These are phyloP conservation scores for Onychomys leucogaster DNA, from an alignment of 2,797 vertebrate species.

Conservation along the genomic window DNA sequence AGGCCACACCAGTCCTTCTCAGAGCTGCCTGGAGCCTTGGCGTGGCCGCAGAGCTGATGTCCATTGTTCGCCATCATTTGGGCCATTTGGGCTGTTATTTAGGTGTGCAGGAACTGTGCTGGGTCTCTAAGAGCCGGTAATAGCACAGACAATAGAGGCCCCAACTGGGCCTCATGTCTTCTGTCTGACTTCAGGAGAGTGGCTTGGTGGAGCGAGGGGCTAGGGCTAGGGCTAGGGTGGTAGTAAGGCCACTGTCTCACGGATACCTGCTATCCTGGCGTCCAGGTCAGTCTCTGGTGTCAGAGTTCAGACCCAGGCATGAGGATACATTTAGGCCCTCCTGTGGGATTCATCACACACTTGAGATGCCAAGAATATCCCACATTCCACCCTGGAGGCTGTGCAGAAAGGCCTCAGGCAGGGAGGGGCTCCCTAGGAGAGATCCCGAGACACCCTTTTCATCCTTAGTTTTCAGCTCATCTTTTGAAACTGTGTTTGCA, in stretches of 20 bases:
- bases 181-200: background rate
- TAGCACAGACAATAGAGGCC: background rate
- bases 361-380: background rate
- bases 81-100: background rate
- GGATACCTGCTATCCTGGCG: background rate
- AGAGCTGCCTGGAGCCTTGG: background rate
- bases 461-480: background rate
- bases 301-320: background rate
- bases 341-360: background rate
- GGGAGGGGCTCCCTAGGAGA: background rate
- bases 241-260: accelerated
- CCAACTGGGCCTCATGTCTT: background rate
- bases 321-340: background rate
- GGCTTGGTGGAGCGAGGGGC: background rate
- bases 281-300: background rate
- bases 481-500: background rate
- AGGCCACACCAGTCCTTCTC: background rate
- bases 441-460: background rate
- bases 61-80: background rate
- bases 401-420: background rate
- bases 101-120: background rate
- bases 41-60: background rate
- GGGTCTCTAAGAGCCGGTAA: background rate
- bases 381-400: background rate
- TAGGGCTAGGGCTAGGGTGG: background rate